A percentile compares a stretch with the other conserved stretches of the same genome.
Evolutionary conservation across 2,888 invertebrate species (phyloP).

Genomic region (Tuta absoluta): DNA sequence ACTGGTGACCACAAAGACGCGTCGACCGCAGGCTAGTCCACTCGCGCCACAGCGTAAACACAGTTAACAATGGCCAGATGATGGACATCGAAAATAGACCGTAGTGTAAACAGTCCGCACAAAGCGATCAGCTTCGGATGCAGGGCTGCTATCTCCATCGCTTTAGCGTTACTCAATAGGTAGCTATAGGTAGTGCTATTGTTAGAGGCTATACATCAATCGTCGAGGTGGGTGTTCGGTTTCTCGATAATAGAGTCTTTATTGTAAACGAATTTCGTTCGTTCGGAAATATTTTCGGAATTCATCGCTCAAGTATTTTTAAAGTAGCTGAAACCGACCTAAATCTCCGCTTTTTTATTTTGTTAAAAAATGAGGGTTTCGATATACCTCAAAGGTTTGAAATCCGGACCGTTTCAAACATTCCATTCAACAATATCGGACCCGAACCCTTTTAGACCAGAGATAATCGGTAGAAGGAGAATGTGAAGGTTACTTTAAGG

Average conservation of each 20-base stretch:
- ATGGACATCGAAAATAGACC: conserved; percentile 79
- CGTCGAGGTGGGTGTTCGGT: conserved; percentile 5
- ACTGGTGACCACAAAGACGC: background rate
- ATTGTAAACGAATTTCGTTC: background rate
- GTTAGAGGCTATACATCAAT: background rate
- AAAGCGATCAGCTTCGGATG: conserved; percentile 55
- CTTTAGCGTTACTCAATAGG: background rate
- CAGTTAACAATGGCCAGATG: conserved; percentile 77
- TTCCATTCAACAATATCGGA: conserved; percentile 10
- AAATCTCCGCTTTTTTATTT: too few species aligned
- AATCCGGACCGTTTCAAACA: conserved; percentile 14
- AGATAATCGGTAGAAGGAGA: background rate
- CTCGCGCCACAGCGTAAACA: conserved; percentile 61
- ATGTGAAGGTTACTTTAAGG: conserved; percentile 10
- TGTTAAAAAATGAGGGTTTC: conserved; percentile 7
- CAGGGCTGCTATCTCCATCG: conserved; percentile 17
- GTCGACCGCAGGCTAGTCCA: conserved; percentile 53
- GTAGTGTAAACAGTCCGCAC: conserved; percentile 76
- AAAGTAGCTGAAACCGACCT: background rate
- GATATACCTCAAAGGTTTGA: conserved; percentile 13
- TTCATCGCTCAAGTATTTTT: too few species aligned
- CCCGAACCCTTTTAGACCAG: conserved; percentile 11
- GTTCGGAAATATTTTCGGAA: too few species aligned
- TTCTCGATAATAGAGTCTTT: conserved; percentile 3
- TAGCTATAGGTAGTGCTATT: background rate